These are phyloP conservation scores for Lophochroa leadbeateri DNA, from an alignment of 2,113 vertebrate genomes.

Conservation along the genomic window DNA sequence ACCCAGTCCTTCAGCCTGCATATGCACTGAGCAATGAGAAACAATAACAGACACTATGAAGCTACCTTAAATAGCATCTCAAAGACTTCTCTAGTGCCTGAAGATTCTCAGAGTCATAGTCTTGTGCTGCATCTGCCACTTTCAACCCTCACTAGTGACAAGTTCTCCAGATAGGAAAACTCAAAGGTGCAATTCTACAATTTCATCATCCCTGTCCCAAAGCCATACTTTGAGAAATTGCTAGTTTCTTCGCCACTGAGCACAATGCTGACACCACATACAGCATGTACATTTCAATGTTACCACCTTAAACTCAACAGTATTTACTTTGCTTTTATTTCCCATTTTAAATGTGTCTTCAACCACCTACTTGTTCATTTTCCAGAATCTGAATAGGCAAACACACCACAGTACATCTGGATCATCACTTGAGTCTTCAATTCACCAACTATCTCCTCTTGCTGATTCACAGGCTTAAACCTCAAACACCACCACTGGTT, in stretches of 20 bases:
- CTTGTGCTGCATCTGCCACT: neutral
- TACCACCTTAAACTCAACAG: neutral
- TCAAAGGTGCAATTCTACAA: neutral
- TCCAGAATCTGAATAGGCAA: neutral
- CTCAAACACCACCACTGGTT: neutral
- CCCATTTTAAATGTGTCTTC: neutral
- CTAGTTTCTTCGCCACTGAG: neutral
- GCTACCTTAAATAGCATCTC: neutral
- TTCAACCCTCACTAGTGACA: neutral
- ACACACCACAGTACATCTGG: neutral
- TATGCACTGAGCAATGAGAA: neutral
- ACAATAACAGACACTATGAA: neutral
- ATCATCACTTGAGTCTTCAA: neutral
- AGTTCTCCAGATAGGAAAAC: neutral
- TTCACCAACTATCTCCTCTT: neutral
- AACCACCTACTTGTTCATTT: neutral
- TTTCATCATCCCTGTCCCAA: neutral
- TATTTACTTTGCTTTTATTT: neutral
- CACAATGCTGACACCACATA: rapidly evolving
- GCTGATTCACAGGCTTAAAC: neutral
- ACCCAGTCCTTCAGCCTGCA: neutral
- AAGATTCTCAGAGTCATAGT: neutral
- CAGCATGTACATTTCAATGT: rapidly evolving
- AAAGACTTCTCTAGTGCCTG: neutral
- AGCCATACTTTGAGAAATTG: neutral